Percentiles rank a stretch among this genome's conserved stretches.
Evolutionary conservation across 1,140 invertebrate genomes (phyloP).

Genomic region (Sycobia sp.): DNA sequence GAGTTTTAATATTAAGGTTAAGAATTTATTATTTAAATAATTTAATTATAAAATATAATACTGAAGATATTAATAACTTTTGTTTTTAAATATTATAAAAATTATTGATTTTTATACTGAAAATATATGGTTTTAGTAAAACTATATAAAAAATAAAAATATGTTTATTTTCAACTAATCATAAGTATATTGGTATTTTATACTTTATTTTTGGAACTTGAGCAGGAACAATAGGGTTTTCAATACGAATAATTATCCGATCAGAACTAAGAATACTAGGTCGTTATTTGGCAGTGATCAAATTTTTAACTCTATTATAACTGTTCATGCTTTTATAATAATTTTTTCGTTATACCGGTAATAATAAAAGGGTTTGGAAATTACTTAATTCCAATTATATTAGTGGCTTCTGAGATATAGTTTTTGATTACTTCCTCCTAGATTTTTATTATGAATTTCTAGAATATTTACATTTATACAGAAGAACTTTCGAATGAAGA

Average conservation of each 20-base stretch:
- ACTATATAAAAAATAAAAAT: constrained; percentile 46
- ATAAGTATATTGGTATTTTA: constrained; percentile 71
- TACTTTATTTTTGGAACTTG: constrained; percentile 76
- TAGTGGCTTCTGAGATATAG: constrained; percentile 76
- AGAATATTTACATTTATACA: constrained; percentile 65
- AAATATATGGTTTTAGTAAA: constrained; percentile 40
- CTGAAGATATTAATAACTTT: constrained; percentile 67
- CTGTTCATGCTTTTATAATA: constrained; percentile 76
- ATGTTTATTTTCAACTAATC: constrained; percentile 73
- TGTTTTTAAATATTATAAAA: constrained; percentile 47
- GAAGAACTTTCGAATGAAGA: too few relatives aligned
- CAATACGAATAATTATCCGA: constrained; percentile 71
- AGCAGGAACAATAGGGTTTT: constrained; percentile 69
- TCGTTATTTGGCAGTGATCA: constrained; percentile 70
- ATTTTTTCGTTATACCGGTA: constrained; percentile 81
- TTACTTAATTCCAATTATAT: constrained; percentile 75
- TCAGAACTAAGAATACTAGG: constrained; percentile 68
- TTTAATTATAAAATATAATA: constrained; percentile 57
- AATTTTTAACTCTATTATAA: constrained; percentile 75
- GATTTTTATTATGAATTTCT: constrained; percentile 65
- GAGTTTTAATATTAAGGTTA: constrained; percentile 46
- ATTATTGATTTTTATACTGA: constrained; percentile 4
- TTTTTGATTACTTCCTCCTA: constrained; percentile 73
- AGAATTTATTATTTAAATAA: constrained; percentile 31
- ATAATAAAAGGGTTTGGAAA: constrained; percentile 80